These are phyloP conservation scores for Carabus problematicus DNA, from an alignment of 2,888 invertebrate genomes.

Conservation along the genomic window DNA sequence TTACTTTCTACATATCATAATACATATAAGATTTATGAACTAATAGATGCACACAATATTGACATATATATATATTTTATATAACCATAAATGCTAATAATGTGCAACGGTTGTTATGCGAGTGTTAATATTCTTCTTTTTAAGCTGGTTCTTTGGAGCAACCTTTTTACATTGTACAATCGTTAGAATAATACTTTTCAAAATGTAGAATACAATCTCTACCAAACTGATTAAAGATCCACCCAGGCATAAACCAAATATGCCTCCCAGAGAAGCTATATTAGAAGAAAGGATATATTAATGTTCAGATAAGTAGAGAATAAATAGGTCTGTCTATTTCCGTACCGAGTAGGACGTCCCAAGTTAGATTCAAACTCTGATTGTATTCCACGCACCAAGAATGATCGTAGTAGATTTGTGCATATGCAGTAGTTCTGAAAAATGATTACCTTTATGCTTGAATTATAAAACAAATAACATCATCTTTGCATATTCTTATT, in stretches of 20 bases:
- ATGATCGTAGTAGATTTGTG: slow-evolving; percentile 26
- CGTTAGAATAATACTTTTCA: slow-evolving; percentile 5
- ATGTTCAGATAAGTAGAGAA: neutral
- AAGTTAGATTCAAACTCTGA: slow-evolving; percentile 44
- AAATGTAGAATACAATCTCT: slow-evolving; percentile 21
- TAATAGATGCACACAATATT: neutral
- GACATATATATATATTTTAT: too few relatives aligned
- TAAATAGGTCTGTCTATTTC: neutral
- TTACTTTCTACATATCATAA: neutral
- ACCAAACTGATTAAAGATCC: slow-evolving; percentile 34
- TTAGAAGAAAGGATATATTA: neutral
- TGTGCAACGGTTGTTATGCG: too few relatives aligned
- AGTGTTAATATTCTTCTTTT: neutral
- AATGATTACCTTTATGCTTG: neutral
- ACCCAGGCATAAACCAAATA: slow-evolving; percentile 31
- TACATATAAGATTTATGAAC: neutral
- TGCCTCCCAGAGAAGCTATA: slow-evolving; percentile 38
- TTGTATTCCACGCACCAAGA: slow-evolving; percentile 38
- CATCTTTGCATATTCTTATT: neutral
- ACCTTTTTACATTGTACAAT: neutral
- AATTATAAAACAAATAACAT: neutral
- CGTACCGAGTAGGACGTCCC: slow-evolving; percentile 47
- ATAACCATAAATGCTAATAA: too few relatives aligned
- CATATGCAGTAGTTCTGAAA: neutral
- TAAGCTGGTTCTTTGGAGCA: slow-evolving; percentile 3